Evolutionary conservation across 2,888 invertebrate species (phyloP).

Genomic region (Euzophera pinguis): DNA sequence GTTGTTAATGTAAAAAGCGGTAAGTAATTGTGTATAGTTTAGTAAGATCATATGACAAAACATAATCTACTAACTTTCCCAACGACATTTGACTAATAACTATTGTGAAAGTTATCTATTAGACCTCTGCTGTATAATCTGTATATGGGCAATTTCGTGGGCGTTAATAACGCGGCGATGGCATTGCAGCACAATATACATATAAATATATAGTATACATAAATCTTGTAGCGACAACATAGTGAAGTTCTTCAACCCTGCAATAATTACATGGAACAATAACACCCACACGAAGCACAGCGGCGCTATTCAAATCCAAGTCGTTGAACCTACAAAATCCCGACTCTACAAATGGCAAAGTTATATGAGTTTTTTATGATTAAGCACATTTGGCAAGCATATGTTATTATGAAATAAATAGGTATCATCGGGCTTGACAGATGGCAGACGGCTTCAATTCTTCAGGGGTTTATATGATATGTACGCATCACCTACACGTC

Average conservation of each 20-base stretch:
- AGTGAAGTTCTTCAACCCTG: conserved; percentile 31
- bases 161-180: conserved; percentile 14
- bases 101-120: neutral
- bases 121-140: too few species aligned
- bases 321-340: conserved; percentile 10
- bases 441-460: neutral
- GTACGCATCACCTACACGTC: too few species aligned
- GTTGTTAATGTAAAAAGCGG: too few species aligned
- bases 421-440: neutral
- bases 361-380: conserved; percentile 9
- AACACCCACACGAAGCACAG: conserved; percentile 45
- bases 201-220: too few species aligned
- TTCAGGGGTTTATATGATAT: too few species aligned
- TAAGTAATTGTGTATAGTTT: too few species aligned
- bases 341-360: conserved; percentile 5
- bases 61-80: neutral
- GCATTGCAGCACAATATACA: too few species aligned
- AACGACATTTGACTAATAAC: neutral
- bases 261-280: conserved; percentile 51
- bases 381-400: conserved; percentile 10
- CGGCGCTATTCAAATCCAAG: conserved; percentile 2
- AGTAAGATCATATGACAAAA: too few species aligned
- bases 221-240: conserved; percentile 8
- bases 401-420: conserved; percentile 4
- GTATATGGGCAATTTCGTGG: conserved; percentile 20